Base-by-base conservation (phyloP, 2,888 invertebrate genomes). In the Malthinus flaveolus region DNA sequence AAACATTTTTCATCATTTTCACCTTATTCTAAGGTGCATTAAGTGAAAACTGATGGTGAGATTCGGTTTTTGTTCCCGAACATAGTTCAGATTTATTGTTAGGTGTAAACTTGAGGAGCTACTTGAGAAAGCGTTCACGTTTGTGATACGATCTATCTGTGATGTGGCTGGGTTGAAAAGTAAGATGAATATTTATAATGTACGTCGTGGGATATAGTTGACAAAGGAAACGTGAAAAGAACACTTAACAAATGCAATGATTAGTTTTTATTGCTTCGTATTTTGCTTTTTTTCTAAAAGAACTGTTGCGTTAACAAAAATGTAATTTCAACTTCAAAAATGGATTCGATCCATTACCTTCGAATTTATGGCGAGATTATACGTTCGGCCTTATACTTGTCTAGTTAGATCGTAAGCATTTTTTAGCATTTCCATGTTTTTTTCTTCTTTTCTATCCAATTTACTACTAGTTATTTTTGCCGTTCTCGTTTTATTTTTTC, bases 121-220 rank as follows among this genome's bases (percentile, higher is more conserved):
- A 13, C 54, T 67, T 66, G 56, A 42, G 61, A 66, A 60, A 58
- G 57, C 52, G 56, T 36, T 55, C 67, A 67, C 67, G 65, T 65
- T 59, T 48, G 44, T 58, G 65, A 67, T 67, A 61, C 59, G 59
- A 66, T 67, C 67, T 61, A 65, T 64, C 63, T 61, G 65, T 53
- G 63, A 64, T 62, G 52, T 57, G 52, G 55, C 58, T 62, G 55
- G 62, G 61, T 58, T 63, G 47, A 59, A 64, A 65, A 61, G 55
- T 53, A 61, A 64, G 58, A 66, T 56, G 64, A 62, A 54, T 63
- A 57, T 59, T 58, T 63, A 63, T 56, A 61, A 59, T 55, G 35
- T 55, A 55, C 55, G 55, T 55, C 55, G 55, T 55, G 55, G 39
- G 33, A 13, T 55, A 13, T 13, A 35, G 34, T 35, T 49, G 55